Evolutionary conservation across 2,797 vertebrate species (phyloP), one percentile per base, ranked within the genome.

Genomic region (Lutjanus campechanus): DNA sequence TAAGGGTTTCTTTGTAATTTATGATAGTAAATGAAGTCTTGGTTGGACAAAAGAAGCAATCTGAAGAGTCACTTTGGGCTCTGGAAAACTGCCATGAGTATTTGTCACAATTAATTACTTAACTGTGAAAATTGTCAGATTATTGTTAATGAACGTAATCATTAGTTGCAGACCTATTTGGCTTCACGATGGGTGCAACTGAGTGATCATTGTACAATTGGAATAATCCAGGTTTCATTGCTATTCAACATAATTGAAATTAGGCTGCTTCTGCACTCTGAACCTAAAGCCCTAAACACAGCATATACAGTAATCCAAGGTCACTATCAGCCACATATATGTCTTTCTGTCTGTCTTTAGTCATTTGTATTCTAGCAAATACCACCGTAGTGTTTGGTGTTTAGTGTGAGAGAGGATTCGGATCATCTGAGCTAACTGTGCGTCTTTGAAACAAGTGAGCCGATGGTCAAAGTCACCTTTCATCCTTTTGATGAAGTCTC

Each of bases 401-500:
- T 68, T 13, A 66, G 47, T 69, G 25, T 43, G 50, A 58, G 58
- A 55, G 41, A 65, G 16, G 63, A 4, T 44, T 67, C 9, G 22
- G 50, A 70, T 73, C 46, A 54, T 66, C 22, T 13, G 67, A 50
- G 10, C 19, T 58, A 69, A 47, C 53, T 16, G 54, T 22, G 60
- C 66, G 43, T 67, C 50, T 40, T 13, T 22, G 53, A 77, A 69
- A 67, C 9, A 19, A 76, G 69, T 1, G 6, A 65, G 55, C 55
- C 11, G 7, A 77, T 17, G 69, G 43, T 61, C 46, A 77, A 97
- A 92, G 83, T 98, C 97, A 92, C 97, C 96, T 92, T 97, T 98
- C 96, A 98, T 97, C 90, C 97, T 97, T 91, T 99, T 98, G 93
- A 96, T 97, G 84, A 97, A 96, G 88, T 98, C 97, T 94, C 97